A percentile compares a stretch with the other conserved stretches of the same genome.
phyloP scores from a whole-genome alignment of 2,888 invertebrate species.

The Hypomecis atomaria region DNA sequence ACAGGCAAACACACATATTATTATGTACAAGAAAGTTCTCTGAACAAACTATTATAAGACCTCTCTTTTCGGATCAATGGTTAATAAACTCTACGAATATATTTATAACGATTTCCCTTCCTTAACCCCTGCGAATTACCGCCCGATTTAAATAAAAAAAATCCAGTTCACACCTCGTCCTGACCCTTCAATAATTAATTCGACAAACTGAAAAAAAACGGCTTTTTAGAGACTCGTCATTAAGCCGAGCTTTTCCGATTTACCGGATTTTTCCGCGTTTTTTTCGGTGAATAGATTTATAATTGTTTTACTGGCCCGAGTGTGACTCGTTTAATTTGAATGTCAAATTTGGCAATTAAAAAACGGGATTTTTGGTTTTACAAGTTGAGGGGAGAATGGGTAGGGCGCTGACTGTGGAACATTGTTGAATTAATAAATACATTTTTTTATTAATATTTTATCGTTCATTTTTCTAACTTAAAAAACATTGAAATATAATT shows the following conservation, averaged over 20 bases:
- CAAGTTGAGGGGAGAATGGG: neutral
- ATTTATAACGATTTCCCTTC: neutral
- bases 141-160: constrained; percentile 8
- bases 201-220: constrained; percentile 9
- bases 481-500: no score
- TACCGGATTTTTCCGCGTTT: constrained; percentile 25
- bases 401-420: neutral
- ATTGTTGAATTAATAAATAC: neutral
- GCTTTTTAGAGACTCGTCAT: constrained; percentile 22
- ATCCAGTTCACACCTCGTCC: neutral
- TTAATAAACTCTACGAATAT: no score
- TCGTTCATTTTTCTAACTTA: no score
- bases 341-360: constrained; percentile 54
- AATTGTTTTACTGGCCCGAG: constrained; percentile 60
- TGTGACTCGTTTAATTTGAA: constrained; percentile 62
- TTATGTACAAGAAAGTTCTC: neutral
- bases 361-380: constrained; percentile 26
- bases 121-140: constrained; percentile 5
- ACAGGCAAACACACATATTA: neutral
- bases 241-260: constrained; percentile 25
- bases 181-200: constrained; percentile 19
- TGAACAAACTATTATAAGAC: no score
- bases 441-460: no score
- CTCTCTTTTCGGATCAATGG: neutral
- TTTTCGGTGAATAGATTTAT: constrained; percentile 57